Conservation (phyloP, 2,113 vertebrate genomes). For the Naja naja region DNA sequence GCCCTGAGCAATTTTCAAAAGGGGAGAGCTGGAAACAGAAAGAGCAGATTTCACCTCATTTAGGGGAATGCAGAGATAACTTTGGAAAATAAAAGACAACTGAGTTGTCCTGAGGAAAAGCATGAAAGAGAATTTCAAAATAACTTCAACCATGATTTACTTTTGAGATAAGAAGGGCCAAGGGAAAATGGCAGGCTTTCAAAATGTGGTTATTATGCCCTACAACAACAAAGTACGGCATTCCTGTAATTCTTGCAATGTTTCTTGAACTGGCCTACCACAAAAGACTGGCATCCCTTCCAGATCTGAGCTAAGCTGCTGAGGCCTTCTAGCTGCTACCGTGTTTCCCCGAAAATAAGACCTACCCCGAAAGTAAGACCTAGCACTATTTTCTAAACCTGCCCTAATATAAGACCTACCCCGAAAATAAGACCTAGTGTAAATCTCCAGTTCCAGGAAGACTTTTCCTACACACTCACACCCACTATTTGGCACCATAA, state of each 20-base stretch:
- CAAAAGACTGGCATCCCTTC: neutral
- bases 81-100: neutral
- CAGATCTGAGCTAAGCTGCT: neutral
- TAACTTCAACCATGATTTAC: neutral
- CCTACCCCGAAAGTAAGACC: too few relatives aligned
- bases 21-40: neutral
- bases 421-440: too few relatives aligned
- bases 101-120: neutral
- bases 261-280: neutral
- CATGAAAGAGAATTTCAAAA: neutral
- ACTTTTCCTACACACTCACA: too few relatives aligned
- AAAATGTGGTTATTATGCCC: neutral
- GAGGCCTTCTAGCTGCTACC: neutral
- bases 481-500: too few relatives aligned
- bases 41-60: neutral
- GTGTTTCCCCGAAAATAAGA: too few relatives aligned
- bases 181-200: neutral
- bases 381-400: too few relatives aligned
- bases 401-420: too few relatives aligned
- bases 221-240: neutral
- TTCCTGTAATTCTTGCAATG: neutral
- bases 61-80: neutral
- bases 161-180: neutral
- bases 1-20: neutral
- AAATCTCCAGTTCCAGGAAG: too few relatives aligned